Conservation (phyloP, 2,797 vertebrate species). For the Psittacula echo region DNA sequence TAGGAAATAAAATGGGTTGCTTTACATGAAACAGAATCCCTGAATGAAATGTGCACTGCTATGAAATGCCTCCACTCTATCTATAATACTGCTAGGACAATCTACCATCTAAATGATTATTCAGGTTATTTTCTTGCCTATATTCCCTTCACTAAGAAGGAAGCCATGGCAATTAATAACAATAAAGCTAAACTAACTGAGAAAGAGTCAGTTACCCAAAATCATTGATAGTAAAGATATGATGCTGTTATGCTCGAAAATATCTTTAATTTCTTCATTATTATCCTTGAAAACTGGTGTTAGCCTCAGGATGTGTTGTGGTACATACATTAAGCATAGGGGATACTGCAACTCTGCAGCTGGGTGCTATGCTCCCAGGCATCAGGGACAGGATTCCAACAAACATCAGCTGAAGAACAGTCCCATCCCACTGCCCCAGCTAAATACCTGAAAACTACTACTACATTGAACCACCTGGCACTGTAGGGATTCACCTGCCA, state of each 20-base stretch:
- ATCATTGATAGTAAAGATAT: not conserved
- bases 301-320: not conserved
- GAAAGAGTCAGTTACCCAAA: not conserved
- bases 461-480: not conserved
- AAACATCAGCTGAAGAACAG: not conserved
- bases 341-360: not conserved
- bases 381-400: not conserved
- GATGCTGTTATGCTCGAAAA: not conserved
- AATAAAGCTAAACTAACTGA: not conserved
- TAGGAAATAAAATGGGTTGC: not conserved
- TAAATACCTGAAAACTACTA: not conserved
- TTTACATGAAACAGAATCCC: not conserved
- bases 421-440: not conserved
- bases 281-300: not conserved
- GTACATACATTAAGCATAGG: not conserved
- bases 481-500: rapidly evolving
- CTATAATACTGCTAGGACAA: not conserved
- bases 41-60: not conserved
- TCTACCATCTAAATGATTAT: not conserved
- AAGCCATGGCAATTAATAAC: not conserved
- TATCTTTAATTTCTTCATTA: not conserved
- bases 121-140: not conserved
- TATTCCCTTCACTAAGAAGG: not conserved
- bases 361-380: not conserved
- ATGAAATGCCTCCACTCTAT: not conserved